A percentile compares a stretch with the other conserved stretches of the same genome.
Conservation (phyloP, 2,888 invertebrate species). For the Hirtodrosophila cameraria region DNA sequence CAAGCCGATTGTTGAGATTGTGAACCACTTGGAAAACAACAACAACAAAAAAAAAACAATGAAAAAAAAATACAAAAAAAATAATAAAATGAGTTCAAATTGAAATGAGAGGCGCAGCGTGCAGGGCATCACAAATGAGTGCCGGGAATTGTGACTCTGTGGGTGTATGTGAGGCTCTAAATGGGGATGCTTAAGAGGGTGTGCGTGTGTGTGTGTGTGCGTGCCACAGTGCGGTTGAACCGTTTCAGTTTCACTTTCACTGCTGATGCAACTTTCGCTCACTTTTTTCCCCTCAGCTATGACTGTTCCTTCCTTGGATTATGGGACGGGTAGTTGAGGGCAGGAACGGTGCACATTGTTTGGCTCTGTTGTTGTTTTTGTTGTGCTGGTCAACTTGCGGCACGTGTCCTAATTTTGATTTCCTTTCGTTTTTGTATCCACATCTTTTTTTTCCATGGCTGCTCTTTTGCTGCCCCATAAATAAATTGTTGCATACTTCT, state of each 20-base stretch:
- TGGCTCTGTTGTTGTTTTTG: constrained; percentile 42
- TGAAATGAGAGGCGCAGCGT: constrained; percentile 79
- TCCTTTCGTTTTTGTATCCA: constrained; percentile 24
- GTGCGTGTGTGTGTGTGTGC: constrained; percentile 44
- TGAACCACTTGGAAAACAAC: constrained; percentile 4
- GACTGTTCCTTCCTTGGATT: constrained; percentile 8
- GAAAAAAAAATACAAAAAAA: constrained; percentile 6
- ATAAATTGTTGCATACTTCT: constrained; percentile 73
- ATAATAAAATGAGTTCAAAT: constrained; percentile 69
- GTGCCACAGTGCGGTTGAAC: constrained; percentile 63
- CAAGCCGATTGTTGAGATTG: constrained; percentile 65
- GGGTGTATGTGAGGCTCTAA: constrained; percentile 1
- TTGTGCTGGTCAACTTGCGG: constrained; percentile 71
- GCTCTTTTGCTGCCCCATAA: constrained; percentile 57
- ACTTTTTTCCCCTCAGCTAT: constrained; percentile 31
- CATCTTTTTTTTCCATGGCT: constrained; percentile 28
- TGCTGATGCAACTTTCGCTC: constrained; percentile 51
- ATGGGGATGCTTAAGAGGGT: background rate
- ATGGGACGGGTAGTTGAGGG: constrained; percentile 1
- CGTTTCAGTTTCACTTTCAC: constrained; percentile 68
- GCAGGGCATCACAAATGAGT: constrained; percentile 78
- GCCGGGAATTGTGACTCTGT: constrained; percentile 19
- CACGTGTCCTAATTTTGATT: constrained; percentile 83
- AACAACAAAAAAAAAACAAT: constrained; percentile 8
- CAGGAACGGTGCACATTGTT: constrained; percentile 47